Evolutionary conservation across 2,888 invertebrate genomes (phyloP), one percentile per base, ranked within the genome.

Genomic region (Drosophila pseudotakahashii): DNA sequence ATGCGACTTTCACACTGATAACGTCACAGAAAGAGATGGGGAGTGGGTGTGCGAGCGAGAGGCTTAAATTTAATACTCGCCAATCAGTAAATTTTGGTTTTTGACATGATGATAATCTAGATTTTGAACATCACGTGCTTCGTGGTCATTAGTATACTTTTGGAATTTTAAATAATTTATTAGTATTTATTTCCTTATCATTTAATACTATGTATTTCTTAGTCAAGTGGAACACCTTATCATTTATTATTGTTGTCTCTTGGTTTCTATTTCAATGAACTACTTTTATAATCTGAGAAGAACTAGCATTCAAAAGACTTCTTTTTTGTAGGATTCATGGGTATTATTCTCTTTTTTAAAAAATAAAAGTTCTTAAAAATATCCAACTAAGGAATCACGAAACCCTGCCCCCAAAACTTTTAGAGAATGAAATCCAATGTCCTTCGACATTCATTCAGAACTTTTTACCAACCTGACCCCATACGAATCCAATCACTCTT

Each of bases 1-100:
- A 57, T 47, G 69, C 34, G 39, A 16, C 36, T 61, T 76, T 67
- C 57, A 59, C 47, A 47, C 72, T 74, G 77, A 76, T 81, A 70
- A 70, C 73, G 55, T 48, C 44, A 44, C 44, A 47, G 32, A 36
- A 45, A 32, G 32, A 14, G 58, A 23, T 7, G 14, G 23, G 10
- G 7, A 57, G 45, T 44, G 13, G 19, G 45, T n/a, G 45, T 30
- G 26, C 9, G 11, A 37, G 36, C 59, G 23, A 48, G 50, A 48
- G 61, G 67, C 30, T 7, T 30, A 7, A 30, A 30, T 7, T 30
- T 30, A 72, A 73, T 62, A 64, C 48, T 48, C 48, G 10, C 11
- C 14, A 7, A 32, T 6, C 30, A n/a, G 14, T 2, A 32, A 11
- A 32, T 30, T 16, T 16, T 30, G 6, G n/a, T 47, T 32, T 45